Conservation (phyloP, 2,797 vertebrate species). For the Hyperoplus lanceolatus region DNA sequence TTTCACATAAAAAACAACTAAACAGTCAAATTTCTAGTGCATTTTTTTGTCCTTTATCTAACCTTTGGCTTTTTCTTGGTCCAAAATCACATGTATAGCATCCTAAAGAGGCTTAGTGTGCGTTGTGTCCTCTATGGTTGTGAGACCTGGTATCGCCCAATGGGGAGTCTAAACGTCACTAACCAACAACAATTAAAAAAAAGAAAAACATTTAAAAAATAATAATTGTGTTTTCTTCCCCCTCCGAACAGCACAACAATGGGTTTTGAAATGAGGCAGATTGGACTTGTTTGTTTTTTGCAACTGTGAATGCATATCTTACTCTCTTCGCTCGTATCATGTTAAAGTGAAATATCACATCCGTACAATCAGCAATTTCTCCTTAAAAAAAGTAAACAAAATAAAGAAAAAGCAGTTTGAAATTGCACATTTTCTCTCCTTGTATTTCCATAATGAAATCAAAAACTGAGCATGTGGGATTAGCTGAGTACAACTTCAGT, state of each 20-base stretch:
- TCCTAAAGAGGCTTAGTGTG: conserved; percentile 53
- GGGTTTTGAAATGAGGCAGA: conserved; percentile 18
- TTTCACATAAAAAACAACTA: conserved; percentile 63
- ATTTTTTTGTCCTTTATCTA: conserved; percentile 68
- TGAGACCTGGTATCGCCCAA: conserved; percentile 40
- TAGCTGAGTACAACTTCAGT: not conserved
- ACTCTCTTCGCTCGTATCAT: conserved; percentile 16
- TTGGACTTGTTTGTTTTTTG: not conserved
- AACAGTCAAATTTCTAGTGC: conserved; percentile 74
- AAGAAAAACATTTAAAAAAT: too few relatives aligned
- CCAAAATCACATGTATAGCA: conserved; percentile 60
- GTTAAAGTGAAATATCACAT: conserved; percentile 43
- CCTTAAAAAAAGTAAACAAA: conserved; percentile 35
- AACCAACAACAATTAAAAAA: conserved; percentile 19
- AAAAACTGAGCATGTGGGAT: not conserved
- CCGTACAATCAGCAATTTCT: conserved; percentile 10
- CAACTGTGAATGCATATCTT: not conserved
- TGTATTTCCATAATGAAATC: conserved; percentile 41
- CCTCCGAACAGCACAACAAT: conserved; percentile 9
- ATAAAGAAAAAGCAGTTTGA: conserved; percentile 47
- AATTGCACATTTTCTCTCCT: conserved; percentile 71
- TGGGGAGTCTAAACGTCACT: conserved; percentile 39
- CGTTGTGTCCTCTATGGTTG: conserved; percentile 32
- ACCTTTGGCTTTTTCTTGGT: conserved; percentile 85
- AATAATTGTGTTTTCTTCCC: conserved; percentile 13